These are phyloP conservation scores for Agrochola lychnidis DNA, from an alignment of 2,888 invertebrate species.

Conservation along the genomic window DNA sequence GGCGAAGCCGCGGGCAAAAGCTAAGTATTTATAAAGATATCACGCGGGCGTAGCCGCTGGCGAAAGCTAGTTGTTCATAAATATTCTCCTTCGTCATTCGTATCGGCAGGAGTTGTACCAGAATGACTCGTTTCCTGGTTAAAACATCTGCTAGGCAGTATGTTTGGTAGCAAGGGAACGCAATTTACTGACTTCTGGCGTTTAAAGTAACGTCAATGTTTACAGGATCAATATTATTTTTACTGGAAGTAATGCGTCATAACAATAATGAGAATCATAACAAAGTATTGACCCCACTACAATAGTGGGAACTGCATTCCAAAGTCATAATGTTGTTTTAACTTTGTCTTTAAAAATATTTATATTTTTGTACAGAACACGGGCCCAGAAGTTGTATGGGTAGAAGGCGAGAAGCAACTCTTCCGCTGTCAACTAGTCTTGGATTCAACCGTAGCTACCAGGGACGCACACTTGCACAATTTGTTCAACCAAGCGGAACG, in stretches of 20 bases:
- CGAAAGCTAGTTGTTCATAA: too few relatives aligned
- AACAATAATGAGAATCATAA: slow-evolving; percentile 22
- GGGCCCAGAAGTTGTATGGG: slow-evolving; percentile 98
- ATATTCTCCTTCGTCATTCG: too few relatives aligned
- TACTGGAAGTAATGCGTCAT: slow-evolving; percentile 6
- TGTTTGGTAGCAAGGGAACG: too few relatives aligned
- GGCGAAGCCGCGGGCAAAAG: too few relatives aligned
- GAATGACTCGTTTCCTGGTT: too few relatives aligned
- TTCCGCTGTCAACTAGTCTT: slow-evolving; percentile 96
- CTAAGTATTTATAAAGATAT: too few relatives aligned
- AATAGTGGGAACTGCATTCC: slow-evolving; percentile 32
- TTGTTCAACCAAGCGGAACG: slow-evolving; percentile 96
- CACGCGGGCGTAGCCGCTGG: too few relatives aligned
- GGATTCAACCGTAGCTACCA: slow-evolving; percentile 97
- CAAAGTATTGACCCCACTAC: background rate
- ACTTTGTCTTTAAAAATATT: background rate
- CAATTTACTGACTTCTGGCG: too few relatives aligned
- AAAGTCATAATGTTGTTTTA: background rate
- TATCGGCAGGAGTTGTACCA: too few relatives aligned
- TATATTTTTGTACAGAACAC: slow-evolving; percentile 84
- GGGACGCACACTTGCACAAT: slow-evolving; percentile 96
- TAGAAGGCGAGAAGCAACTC: slow-evolving; percentile 97
- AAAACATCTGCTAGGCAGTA: too few relatives aligned
- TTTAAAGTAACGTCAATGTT: too few relatives aligned
- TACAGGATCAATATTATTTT: slow-evolving; percentile 8